Percentiles rank a stretch among this genome's conserved stretches.
These are phyloP conservation scores for Volucella inflata DNA, from an alignment of 2,888 invertebrate genomes.

Conservation along the genomic window DNA sequence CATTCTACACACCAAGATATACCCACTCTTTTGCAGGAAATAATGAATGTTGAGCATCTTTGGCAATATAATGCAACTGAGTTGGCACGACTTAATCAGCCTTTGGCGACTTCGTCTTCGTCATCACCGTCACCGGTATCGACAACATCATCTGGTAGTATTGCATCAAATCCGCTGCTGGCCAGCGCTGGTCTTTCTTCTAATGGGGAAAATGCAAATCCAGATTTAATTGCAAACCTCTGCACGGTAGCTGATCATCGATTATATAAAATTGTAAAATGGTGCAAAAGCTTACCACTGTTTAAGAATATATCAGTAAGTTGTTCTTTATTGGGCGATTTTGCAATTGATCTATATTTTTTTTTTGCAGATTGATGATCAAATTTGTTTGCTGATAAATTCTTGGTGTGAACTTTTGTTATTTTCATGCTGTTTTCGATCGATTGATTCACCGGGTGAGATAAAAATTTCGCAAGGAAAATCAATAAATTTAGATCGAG, in stretches of 20 bases:
- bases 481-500: constrained; percentile 83
- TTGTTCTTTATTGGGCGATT: constrained; percentile 56
- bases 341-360: constrained; percentile 6
- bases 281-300: constrained; percentile 98
- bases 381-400: constrained; percentile 97
- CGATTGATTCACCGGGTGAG: constrained; percentile 94
- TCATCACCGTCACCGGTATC: constrained; percentile 76
- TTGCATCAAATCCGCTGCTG: constrained; percentile 85
- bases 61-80: constrained; percentile 97
- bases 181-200: constrained; percentile 85
- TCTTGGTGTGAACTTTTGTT: constrained; percentile 98
- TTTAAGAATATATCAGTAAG: constrained; percentile 97
- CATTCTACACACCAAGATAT: constrained; percentile 64
- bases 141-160: constrained; percentile 80
- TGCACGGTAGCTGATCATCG: constrained; percentile 98
- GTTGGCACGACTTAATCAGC: constrained; percentile 87
- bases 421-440: constrained; percentile 97
- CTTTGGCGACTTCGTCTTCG: constrained; percentile 80
- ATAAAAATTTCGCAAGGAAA: constrained; percentile 87
- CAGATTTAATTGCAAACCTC: constrained; percentile 93
- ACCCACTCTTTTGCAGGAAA: constrained; percentile 87
- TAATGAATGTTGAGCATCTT: constrained; percentile 97
- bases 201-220: constrained; percentile 87
- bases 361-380: constrained; percentile 94
- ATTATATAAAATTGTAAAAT: constrained; percentile 98